phyloP scores from a whole-genome alignment of 2,888 invertebrate genomes.

The Lepidochrysops patricia region DNA sequence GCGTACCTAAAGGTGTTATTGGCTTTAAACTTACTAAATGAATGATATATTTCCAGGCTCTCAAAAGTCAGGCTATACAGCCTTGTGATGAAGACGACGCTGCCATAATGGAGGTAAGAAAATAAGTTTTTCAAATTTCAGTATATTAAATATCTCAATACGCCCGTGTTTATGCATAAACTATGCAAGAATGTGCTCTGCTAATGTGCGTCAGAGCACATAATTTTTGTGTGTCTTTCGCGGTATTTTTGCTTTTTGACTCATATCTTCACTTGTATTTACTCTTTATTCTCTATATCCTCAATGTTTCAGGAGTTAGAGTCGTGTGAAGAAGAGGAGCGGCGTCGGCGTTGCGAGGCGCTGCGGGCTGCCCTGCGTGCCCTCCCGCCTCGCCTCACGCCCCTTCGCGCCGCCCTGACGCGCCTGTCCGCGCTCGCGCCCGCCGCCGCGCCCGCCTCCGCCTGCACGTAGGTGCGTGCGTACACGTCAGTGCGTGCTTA shows the following conservation, averaged over 20 bases:
- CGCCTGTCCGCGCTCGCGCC: conserved; percentile 17
- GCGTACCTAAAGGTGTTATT: neutral
- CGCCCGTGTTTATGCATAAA: too few relatives aligned
- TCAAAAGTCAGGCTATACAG: conserved; percentile 60
- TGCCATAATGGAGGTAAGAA: conserved; percentile 52
- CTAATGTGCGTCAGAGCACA: too few relatives aligned
- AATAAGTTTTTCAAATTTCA: conserved; percentile 17
- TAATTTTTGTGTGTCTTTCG: too few relatives aligned
- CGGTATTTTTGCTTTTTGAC: too few relatives aligned
- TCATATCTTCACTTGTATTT: too few relatives aligned
- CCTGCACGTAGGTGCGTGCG: conserved; percentile 21
- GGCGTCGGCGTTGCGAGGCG: conserved; percentile 77
- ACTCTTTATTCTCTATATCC: neutral
- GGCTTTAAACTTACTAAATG: neutral
- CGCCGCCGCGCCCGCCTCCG: conserved; percentile 19
- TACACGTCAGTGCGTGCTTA: neutral
- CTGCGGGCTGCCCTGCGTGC: conserved; percentile 76
- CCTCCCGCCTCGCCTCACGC: conserved; percentile 58
- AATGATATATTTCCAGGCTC: conserved; percentile 37
- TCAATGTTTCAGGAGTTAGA: conserved; percentile 40
- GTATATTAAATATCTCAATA: too few relatives aligned
- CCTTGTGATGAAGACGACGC: conserved; percentile 56
- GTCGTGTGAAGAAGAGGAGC: conserved; percentile 55
- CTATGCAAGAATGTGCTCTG: too few relatives aligned
- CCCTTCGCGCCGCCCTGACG: conserved; percentile 37